These are phyloP conservation scores for Plusia festucae DNA, from an alignment of 2,888 invertebrate species.

Conservation along the genomic window DNA sequence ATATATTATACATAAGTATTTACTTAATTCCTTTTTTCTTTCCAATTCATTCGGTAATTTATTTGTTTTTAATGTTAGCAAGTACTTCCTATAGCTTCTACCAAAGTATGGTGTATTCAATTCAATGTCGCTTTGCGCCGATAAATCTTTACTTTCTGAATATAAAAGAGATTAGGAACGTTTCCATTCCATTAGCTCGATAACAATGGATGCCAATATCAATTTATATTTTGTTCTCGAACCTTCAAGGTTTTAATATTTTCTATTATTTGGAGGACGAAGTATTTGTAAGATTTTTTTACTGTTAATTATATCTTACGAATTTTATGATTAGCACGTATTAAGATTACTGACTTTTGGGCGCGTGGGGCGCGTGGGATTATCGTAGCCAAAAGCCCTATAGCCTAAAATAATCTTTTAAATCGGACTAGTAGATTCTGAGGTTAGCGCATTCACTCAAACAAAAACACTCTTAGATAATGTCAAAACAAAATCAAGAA, in stretches of 20 bases:
- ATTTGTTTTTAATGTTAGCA: conserved; percentile 19
- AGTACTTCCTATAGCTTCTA: conserved; percentile 8
- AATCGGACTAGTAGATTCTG: no score
- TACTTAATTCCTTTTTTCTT: background rate
- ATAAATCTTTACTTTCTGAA: conserved; percentile 43
- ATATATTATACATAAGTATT: no score
- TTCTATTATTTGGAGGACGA: background rate
- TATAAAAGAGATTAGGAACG: conserved; percentile 27
- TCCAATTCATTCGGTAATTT: background rate
- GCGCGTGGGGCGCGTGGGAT: no score
- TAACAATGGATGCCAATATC: conserved; percentile 38
- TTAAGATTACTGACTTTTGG: no score
- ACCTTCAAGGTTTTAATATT: conserved; percentile 9
- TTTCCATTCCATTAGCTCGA: conserved; percentile 41
- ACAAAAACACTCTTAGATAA: no score
- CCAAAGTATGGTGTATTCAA: conserved; percentile 22
- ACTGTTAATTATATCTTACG: no score
- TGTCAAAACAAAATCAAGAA: no score
- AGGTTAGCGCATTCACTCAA: no score
- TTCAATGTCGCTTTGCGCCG: conserved; percentile 22
- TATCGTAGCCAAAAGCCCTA: no score
- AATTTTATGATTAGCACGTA: no score
- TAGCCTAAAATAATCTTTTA: no score
- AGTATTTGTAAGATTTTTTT: background rate
- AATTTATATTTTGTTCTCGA: conserved; percentile 29